Evolutionary conservation across 2,113 vertebrate genomes (phyloP).

Genomic region (Gopherus evgoodei): DNA sequence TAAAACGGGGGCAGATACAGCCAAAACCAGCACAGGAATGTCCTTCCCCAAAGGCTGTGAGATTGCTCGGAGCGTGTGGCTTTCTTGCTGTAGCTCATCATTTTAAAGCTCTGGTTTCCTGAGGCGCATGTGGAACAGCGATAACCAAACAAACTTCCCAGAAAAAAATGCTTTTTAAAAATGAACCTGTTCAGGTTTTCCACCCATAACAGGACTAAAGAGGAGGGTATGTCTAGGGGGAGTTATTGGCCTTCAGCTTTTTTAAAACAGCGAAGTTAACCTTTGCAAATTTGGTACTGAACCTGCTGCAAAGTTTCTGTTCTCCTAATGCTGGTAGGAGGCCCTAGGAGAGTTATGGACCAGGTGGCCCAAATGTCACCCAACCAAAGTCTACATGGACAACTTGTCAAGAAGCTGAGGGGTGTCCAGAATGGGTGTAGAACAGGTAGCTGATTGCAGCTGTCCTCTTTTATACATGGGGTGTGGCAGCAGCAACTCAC

Average conservation of each 20-base stretch:
- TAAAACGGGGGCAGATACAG: neutral
- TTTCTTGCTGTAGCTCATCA: neutral
- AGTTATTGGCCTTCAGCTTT: neutral
- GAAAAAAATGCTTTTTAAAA: neutral
- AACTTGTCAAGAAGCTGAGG: neutral
- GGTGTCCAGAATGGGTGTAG: neutral
- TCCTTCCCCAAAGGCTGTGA: neutral
- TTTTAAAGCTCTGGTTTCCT: neutral
- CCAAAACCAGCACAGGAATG: neutral
- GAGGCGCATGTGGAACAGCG: neutral
- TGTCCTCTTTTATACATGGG: accelerated
- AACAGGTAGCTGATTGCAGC: neutral
- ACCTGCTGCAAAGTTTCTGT: accelerated
- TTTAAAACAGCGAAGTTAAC: neutral
- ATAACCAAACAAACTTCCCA: neutral
- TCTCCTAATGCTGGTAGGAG: neutral
- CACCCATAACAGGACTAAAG: accelerated
- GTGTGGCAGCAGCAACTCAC: neutral
- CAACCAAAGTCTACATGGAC: too few relatives aligned
- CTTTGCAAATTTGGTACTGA: neutral
- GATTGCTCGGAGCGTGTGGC: accelerated
- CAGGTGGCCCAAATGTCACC: too few relatives aligned
- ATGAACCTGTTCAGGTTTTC: accelerated
- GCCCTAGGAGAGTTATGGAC: accelerated
- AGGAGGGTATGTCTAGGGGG: neutral